Evolutionary conservation across 53 echinoderm and acorn worm species (phyloP).

Genomic region (Patiria pectinifera): DNA sequence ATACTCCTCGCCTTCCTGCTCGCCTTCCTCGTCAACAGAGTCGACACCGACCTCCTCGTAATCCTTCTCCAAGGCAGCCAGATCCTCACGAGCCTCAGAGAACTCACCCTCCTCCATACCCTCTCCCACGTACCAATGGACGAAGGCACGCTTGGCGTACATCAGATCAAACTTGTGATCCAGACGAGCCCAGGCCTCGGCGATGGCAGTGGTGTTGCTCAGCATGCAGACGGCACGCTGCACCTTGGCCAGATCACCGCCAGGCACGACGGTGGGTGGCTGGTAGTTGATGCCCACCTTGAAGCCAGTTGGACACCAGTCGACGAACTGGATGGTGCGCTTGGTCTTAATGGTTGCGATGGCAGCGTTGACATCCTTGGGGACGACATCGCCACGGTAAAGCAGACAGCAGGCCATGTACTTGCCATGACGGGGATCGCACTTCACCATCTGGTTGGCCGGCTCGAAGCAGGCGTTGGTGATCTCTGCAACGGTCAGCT

Average conservation of each 20-base stretch:
- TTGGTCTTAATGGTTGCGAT: constrained; percentile 95
- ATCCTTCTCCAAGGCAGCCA: constrained; percentile 95
- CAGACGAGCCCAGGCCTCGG: constrained; percentile 92
- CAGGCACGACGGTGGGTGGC: constrained; percentile 66
- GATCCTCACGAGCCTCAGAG: constrained; percentile 96
- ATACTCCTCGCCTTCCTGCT: constrained; percentile 22
- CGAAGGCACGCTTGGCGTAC: constrained; percentile 95
- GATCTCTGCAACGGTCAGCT: constrained; percentile 85
- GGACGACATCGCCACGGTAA: constrained; percentile 94
- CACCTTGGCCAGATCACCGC: constrained; percentile 85
- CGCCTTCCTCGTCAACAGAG: neutral
- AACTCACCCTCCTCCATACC: constrained; percentile 77
- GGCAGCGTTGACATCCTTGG: constrained; percentile 89
- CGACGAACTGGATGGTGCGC: constrained; percentile 83
- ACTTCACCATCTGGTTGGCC: constrained; percentile 95
- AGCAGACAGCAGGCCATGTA: constrained; percentile 98
- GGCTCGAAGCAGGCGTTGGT: constrained; percentile 66
- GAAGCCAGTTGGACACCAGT: constrained; percentile 96
- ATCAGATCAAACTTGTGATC: constrained; percentile 92
- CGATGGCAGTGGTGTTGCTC: constrained; percentile 97
- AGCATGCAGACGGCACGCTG: constrained; percentile 81
- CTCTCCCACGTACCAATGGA: constrained; percentile 95
- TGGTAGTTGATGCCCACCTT: constrained; percentile 85
- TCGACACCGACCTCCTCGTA: constrained; percentile 53
- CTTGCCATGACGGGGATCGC: constrained; percentile 96